A percentile compares a stretch with the other conserved stretches of the same genome.
Conservation (phyloP, 2,797 vertebrate genomes). For the Enteromius paludinosus region DNA sequence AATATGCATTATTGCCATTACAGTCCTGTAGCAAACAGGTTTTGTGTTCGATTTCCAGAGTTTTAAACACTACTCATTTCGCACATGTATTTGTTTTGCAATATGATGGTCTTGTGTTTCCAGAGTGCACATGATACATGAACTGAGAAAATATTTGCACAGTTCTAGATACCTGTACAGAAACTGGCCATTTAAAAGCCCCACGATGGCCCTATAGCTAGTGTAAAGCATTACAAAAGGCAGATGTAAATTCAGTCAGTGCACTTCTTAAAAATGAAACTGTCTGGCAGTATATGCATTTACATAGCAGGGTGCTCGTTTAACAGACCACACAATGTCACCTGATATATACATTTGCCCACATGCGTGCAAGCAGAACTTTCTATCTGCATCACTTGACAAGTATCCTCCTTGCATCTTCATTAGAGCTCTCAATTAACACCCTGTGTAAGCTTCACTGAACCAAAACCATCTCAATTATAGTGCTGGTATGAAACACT, state of each 20-base stretch:
- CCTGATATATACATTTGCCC: not conserved
- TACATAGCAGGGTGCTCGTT: not conserved
- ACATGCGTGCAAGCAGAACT: not conserved
- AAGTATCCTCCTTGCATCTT: not conserved
- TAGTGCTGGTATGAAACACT: slow-evolving; percentile 6
- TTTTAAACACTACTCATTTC: no score
- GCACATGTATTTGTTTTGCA: no score
- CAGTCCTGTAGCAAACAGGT: not conserved
- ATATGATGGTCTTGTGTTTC: no score
- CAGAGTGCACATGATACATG: not conserved
- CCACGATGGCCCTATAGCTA: no score
- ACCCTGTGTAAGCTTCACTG: slow-evolving; percentile 3
- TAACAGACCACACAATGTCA: not conserved
- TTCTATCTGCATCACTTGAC: not conserved
- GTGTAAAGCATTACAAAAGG: not conserved
- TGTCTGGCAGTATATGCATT: not conserved
- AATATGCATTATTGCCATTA: not conserved
- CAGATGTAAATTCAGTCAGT: not conserved
- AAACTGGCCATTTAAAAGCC: not conserved
- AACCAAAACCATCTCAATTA: slow-evolving; percentile 25
- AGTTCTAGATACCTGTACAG: not conserved
- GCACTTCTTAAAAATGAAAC: not conserved
- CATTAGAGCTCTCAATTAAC: slow-evolving; percentile 37
- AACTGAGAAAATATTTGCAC: not conserved
- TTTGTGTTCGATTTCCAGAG: not conserved